Evolutionary conservation across 2,113 vertebrate species (phyloP).

Genomic region (Prietella phreatophila): DNA sequence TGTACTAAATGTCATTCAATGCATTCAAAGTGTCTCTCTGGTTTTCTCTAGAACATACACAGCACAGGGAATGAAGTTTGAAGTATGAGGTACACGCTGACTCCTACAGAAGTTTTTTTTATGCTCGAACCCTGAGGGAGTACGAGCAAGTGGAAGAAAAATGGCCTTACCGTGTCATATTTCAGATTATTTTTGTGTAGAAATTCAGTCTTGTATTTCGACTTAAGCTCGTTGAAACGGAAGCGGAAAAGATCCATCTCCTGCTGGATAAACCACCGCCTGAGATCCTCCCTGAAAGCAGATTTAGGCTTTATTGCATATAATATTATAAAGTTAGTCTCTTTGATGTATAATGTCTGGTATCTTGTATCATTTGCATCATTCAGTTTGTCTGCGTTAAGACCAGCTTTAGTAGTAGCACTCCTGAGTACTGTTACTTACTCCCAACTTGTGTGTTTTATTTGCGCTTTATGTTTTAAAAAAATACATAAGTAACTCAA

Average conservation of each 20-base stretch:
- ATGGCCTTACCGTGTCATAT: constrained; percentile 82
- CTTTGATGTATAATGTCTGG: background rate
- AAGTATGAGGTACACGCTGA: background rate
- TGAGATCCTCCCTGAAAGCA: constrained; percentile 86
- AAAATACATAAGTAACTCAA: background rate
- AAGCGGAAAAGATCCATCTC: constrained; percentile 93
- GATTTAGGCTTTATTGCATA: background rate
- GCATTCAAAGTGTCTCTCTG: background rate
- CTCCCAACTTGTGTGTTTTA: background rate
- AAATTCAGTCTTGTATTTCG: constrained; percentile 75
- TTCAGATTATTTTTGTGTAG: constrained; percentile 81
- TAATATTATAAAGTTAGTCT: background rate
- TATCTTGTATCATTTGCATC: background rate
- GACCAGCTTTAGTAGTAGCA: background rate
- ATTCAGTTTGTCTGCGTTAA: background rate
- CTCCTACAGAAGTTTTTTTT: background rate
- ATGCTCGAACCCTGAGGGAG: background rate
- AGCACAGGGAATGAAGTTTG: background rate
- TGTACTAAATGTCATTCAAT: background rate
- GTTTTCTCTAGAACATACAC: background rate
- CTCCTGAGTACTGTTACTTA: background rate
- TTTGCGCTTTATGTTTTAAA: background rate
- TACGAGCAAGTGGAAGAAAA: background rate
- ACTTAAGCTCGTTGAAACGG: constrained; percentile 78
- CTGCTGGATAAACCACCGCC: constrained; percentile 98